Evolutionary conservation across 2,797 vertebrate species (phyloP).

Genomic region (Gorsachius magnificus): DNA sequence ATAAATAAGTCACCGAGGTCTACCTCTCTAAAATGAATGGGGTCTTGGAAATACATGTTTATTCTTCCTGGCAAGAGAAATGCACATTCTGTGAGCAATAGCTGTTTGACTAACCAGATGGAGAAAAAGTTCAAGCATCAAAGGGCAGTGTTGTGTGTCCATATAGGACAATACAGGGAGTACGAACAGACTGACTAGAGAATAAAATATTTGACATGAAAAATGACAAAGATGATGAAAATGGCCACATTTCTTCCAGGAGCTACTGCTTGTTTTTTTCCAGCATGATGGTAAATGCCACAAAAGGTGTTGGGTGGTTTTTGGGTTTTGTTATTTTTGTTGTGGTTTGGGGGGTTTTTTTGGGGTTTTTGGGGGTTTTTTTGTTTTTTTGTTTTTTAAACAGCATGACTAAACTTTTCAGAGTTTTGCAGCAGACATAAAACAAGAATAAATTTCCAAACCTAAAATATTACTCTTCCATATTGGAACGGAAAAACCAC

Average conservation of each 20-base stretch:
- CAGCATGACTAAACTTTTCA: background rate
- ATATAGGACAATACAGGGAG: background rate
- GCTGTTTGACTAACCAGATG: background rate
- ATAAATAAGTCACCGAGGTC: background rate
- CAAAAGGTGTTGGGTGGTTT: background rate
- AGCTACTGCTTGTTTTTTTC: background rate
- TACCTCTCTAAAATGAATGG: background rate
- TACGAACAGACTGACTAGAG: background rate
- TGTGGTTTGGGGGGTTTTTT: too few relatives aligned
- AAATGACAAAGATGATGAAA: background rate
- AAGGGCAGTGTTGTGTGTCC: fast-evolving
- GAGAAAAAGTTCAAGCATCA: background rate
- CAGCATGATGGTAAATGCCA: background rate
- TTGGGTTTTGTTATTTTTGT: too few relatives aligned
- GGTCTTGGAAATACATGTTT: background rate
- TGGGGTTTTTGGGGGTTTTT: too few relatives aligned
- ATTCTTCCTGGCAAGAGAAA: background rate
- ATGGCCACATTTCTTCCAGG: background rate
- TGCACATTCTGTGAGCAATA: background rate
- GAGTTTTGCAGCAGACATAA: background rate
- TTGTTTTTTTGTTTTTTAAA: too few relatives aligned
- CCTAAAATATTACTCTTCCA: background rate
- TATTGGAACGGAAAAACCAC: background rate
- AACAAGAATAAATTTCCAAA: background rate
- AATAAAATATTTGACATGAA: background rate